A percentile compares a stretch with the other conserved stretches of the same genome.
Conservation (phyloP, 2,888 invertebrate species). For the Psylliodes chrysocephalus region DNA sequence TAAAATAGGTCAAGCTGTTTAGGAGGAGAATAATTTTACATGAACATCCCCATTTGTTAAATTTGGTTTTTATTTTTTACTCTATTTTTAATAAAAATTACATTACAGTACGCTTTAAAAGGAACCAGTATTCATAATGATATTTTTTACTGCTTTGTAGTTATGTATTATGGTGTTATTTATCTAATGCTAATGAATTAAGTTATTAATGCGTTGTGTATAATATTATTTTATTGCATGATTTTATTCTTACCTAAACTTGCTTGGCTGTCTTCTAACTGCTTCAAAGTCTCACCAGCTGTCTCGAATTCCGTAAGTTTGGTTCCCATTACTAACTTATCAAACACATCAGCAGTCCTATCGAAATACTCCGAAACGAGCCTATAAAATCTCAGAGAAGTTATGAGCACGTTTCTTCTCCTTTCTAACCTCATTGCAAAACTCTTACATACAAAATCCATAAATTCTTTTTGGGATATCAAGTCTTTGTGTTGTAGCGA, state of each 20-base stretch:
- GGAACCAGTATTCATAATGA: too few relatives aligned
- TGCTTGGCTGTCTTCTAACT: slow-evolving; percentile 71
- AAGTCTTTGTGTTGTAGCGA: slow-evolving; percentile 70
- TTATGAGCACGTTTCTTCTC: slow-evolving; percentile 77
- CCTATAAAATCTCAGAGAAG: slow-evolving; percentile 79
- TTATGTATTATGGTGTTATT: too few relatives aligned
- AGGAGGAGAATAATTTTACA: too few relatives aligned
- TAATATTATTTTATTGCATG: too few relatives aligned
- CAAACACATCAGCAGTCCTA: slow-evolving; percentile 74
- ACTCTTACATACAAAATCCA: slow-evolving; percentile 83
- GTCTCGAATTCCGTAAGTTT: slow-evolving; percentile 69
- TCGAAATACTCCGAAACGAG: slow-evolving; percentile 79
- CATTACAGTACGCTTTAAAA: too few relatives aligned
- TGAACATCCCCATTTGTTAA: too few relatives aligned
- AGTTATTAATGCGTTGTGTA: too few relatives aligned
- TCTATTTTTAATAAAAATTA: too few relatives aligned
- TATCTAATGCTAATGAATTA: too few relatives aligned
- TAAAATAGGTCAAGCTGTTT: too few relatives aligned
- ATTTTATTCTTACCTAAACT: slow-evolving; percentile 71
- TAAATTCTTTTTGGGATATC: slow-evolving; percentile 79
- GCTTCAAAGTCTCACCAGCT: slow-evolving; percentile 68
- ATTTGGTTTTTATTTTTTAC: too few relatives aligned
- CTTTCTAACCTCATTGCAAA: slow-evolving; percentile 78
- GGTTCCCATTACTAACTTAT: slow-evolving; percentile 73
- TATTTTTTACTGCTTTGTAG: too few relatives aligned